Evolutionary conservation across 2,797 vertebrate genomes (phyloP), one percentile per base, ranked within the genome.

Genomic region (Thalassophryne amazonica): DNA sequence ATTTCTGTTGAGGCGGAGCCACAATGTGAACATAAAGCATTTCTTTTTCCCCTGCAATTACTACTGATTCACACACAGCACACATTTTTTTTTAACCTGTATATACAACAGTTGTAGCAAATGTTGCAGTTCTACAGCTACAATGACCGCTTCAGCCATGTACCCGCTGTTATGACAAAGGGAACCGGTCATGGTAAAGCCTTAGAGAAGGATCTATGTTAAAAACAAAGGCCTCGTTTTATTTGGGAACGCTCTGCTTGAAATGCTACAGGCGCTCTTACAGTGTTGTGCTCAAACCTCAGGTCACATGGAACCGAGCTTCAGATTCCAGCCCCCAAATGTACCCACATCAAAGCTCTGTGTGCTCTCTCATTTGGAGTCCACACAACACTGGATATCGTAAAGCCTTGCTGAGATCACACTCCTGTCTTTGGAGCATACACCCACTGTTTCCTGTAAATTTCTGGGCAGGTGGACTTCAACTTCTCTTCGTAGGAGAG

Each of bases 201-300:
- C 47, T 43, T 9, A 46, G 49, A 74, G 58, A n/a, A n/a, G 49
- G 62, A 61, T 41, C 20, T 47, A 36, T 51, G 52, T 49, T 60
- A 37, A 49, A 73, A 68, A 48, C 27, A 66, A 74, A 69, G 56
- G 37, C 55, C 47, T 66, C 41, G 3, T 60, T 72, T 62, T 25
- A 15, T 38, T 20, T 43, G 32, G 19, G 23, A 17, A 42, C 54
- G 15, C 15, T 55, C 23, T 41, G 23, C 3, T 47, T 60, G 31
- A 18, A 46, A 62, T 45, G n/a, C 31, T 47, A 29, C 32, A n/a
- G n/a, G 13, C 30, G 43, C 32, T 66, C 19, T 52, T 47, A n/a
- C n/a, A 19, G 18, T 33, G 24, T 34, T 64, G 42, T 54, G 43
- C 56, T 70, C 15, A 0, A 23, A 30, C 55, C 13, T 41, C 7